Evolutionary conservation across 2,113 vertebrate genomes (phyloP), one percentile per base, ranked within the genome.

Genomic region (Microcebus griseorufus): DNA sequence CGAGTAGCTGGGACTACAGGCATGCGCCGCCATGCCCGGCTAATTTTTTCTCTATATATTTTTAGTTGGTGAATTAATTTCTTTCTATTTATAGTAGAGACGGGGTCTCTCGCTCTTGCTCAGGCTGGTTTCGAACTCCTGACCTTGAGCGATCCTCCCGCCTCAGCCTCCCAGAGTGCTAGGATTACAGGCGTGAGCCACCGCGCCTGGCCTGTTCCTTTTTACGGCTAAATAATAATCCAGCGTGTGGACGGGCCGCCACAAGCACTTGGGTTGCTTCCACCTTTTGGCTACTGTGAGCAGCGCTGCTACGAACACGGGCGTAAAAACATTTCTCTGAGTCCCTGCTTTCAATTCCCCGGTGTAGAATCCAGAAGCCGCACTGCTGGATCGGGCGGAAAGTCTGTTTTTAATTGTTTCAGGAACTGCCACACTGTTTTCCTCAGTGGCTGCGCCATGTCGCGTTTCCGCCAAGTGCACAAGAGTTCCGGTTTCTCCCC

Each of bases 131-230:
- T 27, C 0, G 6, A 42, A 42, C 23, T 73, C 70, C 23, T 4
- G 39, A 12, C 22, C 70, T 42, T 39, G 12, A 39, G 70, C 14
- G 23, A 73, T 73, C 72, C 39, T 2, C 39, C 39, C 3, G 0
- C 6, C 37, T 45, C 0, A 3, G 72, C 72, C 39, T 27, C 39
- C 39, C 39, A 27, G 27, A 27, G 22, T 14, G 39, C 11, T 45
- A 1, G 39, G 39, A 27, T 42, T 27, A 42, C 39, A 73, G 72
- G 12, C 1, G 5, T 13, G 37, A 72, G 37, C 39, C 72, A 45
- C 39, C 0, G 0, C 12, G 23, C 39, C 23, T 0, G 4, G 37
- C 45, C 45, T 45, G 5, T 20, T 6, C 25, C 0, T 45, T 75
- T 82, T 58, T 39, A 64, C 48, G 69, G 42, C 34, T n/a, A 20